phyloP scores from a whole-genome alignment of 2,888 invertebrate species.

The Tuberolachnus salignus region DNA sequence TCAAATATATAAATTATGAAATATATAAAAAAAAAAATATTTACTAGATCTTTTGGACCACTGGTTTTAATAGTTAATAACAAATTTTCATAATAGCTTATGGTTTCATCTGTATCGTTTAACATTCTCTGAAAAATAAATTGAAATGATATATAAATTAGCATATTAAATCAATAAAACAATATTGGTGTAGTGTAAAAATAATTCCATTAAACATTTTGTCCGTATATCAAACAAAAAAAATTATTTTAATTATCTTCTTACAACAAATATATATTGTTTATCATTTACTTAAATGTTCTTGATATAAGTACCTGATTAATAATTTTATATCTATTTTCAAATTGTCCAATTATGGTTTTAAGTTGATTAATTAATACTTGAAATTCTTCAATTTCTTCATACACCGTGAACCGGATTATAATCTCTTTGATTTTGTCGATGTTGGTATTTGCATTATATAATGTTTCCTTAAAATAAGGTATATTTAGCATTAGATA shows the following conservation, averaged over 20 bases:
- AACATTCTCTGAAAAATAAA: not conserved
- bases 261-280: too few relatives aligned
- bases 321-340: not conserved
- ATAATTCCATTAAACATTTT: too few relatives aligned
- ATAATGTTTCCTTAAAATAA: slow-evolving; percentile 2
- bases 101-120: slow-evolving; percentile 14
- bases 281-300: too few relatives aligned
- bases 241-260: too few relatives aligned
- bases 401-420: not conserved
- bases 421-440: slow-evolving; percentile 14
- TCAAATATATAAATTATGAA: not conserved
- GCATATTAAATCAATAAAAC: too few relatives aligned
- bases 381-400: slow-evolving; percentile 24
- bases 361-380: slow-evolving; percentile 7
- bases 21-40: not conserved
- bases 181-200: too few relatives aligned
- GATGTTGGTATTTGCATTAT: not conserved
- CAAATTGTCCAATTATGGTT: not conserved
- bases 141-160: not conserved
- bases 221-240: too few relatives aligned
- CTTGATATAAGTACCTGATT: not conserved
- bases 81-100: slow-evolving; percentile 36
- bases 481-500: not conserved
- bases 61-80: not conserved
- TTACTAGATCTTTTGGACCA: slow-evolving; percentile 14